A percentile compares a stretch with the other conserved stretches of the same genome.
Evolutionary conservation across 2,113 vertebrate genomes (phyloP).

Genomic region (Pterophyllum scalare): DNA sequence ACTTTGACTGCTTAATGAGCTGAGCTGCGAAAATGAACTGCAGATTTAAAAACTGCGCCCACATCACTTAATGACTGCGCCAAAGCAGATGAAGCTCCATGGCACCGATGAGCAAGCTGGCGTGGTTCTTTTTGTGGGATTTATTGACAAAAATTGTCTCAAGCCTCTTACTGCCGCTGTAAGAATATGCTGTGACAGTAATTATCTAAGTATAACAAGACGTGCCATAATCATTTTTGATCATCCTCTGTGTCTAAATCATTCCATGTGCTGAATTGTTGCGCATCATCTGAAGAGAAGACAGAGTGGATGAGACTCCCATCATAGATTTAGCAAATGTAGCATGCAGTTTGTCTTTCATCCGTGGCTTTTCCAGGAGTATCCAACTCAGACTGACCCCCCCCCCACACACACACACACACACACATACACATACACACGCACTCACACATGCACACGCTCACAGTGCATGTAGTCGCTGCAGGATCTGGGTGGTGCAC

Average conservation of each 20-base stretch:
- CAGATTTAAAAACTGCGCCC: neutral
- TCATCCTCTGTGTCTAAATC: slow-evolving; percentile 29
- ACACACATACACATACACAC: slow-evolving; percentile 58
- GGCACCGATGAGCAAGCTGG: neutral
- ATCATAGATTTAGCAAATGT: slow-evolving; percentile 48
- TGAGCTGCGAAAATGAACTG: slow-evolving; percentile 10
- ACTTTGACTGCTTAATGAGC: neutral
- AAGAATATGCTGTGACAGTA: slow-evolving; percentile 7
- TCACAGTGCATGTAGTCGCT: slow-evolving; percentile 20
- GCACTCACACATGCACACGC: neutral
- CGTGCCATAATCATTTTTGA: slow-evolving; percentile 12
- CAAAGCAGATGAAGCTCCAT: neutral
- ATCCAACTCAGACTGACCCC: slow-evolving; percentile 47
- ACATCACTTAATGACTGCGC: neutral
- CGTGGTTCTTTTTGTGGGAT: neutral
- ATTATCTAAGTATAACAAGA: slow-evolving; percentile 45
- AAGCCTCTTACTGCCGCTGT: neutral
- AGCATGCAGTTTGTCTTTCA: slow-evolving; percentile 39
- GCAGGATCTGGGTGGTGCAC: slow-evolving; percentile 51
- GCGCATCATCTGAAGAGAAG: slow-evolving; percentile 33
- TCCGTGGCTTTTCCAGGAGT: slow-evolving; percentile 30
- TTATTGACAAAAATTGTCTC: neutral
- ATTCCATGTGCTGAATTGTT: slow-evolving; percentile 6
- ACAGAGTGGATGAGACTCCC: slow-evolving; percentile 23
- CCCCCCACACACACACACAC: slow-evolving; percentile 25